These are phyloP conservation scores for Aepyceros melampus DNA, from an alignment of 2,113 vertebrate species.

Conservation along the genomic window DNA sequence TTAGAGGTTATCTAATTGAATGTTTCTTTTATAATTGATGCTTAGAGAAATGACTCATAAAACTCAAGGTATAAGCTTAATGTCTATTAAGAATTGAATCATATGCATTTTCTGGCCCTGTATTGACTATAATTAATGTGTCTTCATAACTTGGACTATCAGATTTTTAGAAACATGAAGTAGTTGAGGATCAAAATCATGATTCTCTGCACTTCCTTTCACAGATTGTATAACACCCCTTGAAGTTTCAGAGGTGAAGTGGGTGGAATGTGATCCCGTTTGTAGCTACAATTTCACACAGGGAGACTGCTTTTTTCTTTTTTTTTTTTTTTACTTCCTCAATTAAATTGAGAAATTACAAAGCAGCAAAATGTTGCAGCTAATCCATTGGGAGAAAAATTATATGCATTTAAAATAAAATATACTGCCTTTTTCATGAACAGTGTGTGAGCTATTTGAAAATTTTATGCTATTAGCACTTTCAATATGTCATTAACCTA, in stretches of 20 bases:
- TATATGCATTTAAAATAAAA: constrained; percentile 63
- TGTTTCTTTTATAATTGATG: not conserved
- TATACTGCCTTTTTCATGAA: constrained; percentile 65
- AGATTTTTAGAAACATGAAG: not conserved
- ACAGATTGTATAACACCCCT: not conserved
- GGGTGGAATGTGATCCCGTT: not conserved
- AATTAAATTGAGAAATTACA: constrained; percentile 62
- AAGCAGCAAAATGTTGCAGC: constrained; percentile 49
- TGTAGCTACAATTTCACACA: not conserved
- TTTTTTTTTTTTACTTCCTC: not conserved
- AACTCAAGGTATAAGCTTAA: not conserved
- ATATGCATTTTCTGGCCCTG: not conserved
- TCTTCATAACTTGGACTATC: not conserved
- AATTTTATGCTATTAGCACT: constrained; percentile 63
- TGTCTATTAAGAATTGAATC: not conserved
- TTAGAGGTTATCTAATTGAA: not conserved
- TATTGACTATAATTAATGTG: not conserved
- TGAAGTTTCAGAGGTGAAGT: not conserved
- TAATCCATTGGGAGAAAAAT: constrained; percentile 43
- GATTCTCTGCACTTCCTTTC: not conserved
- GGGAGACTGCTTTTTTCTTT: not conserved
- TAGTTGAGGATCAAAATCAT: not conserved
- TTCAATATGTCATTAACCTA: constrained; percentile 62
- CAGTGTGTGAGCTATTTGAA: constrained; percentile 47
- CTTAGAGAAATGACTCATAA: not conserved